phyloP scores from a whole-genome alignment of 2,797 vertebrate genomes.

The Brachymystax lenok region DNA sequence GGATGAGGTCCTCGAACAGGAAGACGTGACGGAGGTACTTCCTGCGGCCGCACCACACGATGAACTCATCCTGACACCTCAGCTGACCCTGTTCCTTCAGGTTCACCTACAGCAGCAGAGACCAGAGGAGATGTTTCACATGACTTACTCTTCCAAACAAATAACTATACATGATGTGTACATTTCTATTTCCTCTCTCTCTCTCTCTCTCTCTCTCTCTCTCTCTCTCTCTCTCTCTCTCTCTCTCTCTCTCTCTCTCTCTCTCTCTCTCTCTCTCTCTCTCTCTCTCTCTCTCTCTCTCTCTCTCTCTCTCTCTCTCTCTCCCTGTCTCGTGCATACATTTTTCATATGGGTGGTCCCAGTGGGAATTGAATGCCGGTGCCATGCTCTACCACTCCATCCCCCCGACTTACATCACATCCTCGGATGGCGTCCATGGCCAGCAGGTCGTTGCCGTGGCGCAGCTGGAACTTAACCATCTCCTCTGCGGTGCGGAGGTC shows the following conservation, averaged over 20 bases:
- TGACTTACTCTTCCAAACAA: not conserved
- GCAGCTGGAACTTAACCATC: slow-evolving; percentile 87
- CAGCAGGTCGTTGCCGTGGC: slow-evolving; percentile 85
- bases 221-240: not conserved
- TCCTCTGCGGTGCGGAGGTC: slow-evolving; percentile 81
- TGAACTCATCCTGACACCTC: slow-evolving; percentile 86
- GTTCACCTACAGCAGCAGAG: slow-evolving; percentile 77
- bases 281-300: not conserved
- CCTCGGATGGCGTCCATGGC: slow-evolving; percentile 86
- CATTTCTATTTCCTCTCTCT: not conserved
- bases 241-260: not conserved
- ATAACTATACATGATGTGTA: not conserved
- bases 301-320: not conserved
- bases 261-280: not conserved
- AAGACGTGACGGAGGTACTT: slow-evolving; percentile 86
- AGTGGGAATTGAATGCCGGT: no score
- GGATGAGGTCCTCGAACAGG: slow-evolving; percentile 88
- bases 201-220: not conserved
- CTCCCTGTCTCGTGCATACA: no score
- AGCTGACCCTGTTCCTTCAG: slow-evolving; percentile 87
- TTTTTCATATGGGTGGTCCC: no score
- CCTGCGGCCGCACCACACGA: slow-evolving; percentile 84
- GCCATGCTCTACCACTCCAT: no score
- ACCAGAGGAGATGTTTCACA: not conserved
- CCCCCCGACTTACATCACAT: slow-evolving; percentile 77